phyloP scores from a whole-genome alignment of 2,113 vertebrate species.

The Limnothrissa miodon region DNA sequence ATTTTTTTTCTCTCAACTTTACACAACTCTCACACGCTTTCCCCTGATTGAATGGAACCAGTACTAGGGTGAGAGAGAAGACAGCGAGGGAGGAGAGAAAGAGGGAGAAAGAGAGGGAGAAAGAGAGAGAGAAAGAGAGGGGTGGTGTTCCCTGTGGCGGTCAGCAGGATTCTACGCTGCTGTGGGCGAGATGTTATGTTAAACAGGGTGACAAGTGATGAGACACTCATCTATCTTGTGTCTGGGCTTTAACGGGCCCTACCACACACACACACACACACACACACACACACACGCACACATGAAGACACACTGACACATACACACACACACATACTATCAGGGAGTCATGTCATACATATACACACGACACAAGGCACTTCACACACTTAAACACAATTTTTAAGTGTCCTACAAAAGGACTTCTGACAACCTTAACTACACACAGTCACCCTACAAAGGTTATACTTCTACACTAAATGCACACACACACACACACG shows the following conservation, averaged over 20 bases:
- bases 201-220: conserved; percentile 53
- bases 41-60: background rate
- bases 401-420: background rate
- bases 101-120: background rate
- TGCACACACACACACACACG: too few species aligned
- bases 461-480: too few species aligned
- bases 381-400: background rate
- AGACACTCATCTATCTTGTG: conserved; percentile 42
- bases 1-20: background rate
- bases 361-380: background rate
- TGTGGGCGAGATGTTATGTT: conserved; percentile 46
- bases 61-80: background rate
- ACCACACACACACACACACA: conserved; percentile 14
- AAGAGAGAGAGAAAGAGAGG: background rate
- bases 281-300: background rate
- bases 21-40: background rate
- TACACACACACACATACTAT: background rate
- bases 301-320: background rate
- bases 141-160: conserved; percentile 42
- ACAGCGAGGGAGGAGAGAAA: background rate
- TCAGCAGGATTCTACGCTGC: conserved; percentile 47
- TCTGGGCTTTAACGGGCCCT: background rate
- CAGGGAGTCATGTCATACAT: background rate
- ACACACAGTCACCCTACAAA: background rate
- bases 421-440: too few species aligned